These are phyloP conservation scores for Lepus timidus DNA, from an alignment of 2,113 vertebrate species.

Conservation along the genomic window DNA sequence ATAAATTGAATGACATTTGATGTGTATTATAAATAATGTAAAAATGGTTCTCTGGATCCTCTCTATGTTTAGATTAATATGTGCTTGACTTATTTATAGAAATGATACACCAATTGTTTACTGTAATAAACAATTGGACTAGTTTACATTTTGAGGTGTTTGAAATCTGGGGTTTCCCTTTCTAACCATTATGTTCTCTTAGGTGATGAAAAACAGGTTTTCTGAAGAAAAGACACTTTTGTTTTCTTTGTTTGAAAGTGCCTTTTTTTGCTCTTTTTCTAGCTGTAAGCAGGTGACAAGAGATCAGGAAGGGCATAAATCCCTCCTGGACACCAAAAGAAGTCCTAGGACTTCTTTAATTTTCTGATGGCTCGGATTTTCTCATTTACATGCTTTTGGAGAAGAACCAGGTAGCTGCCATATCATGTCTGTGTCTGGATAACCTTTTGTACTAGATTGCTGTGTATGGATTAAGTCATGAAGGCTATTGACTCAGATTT, in stretches of 20 bases:
- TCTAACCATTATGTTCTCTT: slow-evolving; percentile 58
- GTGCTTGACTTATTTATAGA: slow-evolving; percentile 14
- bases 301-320: slow-evolving; percentile 5
- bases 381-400: slow-evolving; percentile 65
- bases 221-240: not conserved
- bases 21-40: not conserved
- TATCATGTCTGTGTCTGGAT: slow-evolving; percentile 1
- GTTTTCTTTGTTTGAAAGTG: slow-evolving; percentile 16
- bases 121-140: not conserved
- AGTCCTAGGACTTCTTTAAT: slow-evolving; percentile 37
- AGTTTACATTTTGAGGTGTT: slow-evolving; percentile 46
- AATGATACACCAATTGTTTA: not conserved
- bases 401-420: slow-evolving; percentile 9
- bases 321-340: slow-evolving; percentile 35
- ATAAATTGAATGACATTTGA: not conserved
- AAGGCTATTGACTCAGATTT: slow-evolving; percentile 13
- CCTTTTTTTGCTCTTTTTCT: slow-evolving; percentile 42
- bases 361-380: slow-evolving; percentile 43
- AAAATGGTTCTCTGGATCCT: not conserved
- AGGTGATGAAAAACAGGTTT: slow-evolving; percentile 39
- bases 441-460: not conserved
- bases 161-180: slow-evolving; percentile 46
- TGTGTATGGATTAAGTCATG: not conserved
- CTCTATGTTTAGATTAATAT: not conserved
- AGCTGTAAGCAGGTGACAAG: slow-evolving; percentile 34